Base-by-base conservation (phyloP, 2,797 vertebrate genomes). In the Alosa sapidissima region DNA sequence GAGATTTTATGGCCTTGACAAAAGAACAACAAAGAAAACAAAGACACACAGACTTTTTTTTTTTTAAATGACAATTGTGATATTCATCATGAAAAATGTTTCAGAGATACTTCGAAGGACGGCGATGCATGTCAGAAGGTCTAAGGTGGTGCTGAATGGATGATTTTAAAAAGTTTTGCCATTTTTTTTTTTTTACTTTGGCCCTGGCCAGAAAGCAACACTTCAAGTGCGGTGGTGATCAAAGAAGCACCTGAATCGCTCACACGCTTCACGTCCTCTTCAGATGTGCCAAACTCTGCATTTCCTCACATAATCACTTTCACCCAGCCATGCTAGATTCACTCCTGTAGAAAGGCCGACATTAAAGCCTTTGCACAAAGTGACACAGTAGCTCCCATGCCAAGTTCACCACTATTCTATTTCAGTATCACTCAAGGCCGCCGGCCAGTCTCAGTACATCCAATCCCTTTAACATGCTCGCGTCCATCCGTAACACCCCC, bases 61-160 rank as follows among this genome's bases (percentile, higher is more conserved):
- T n/a, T 62, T 62, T 62, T n/a, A 78, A 78, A 78, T 78, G 91
- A 95, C 91, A 91, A 94, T 92, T 91, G 89, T 86, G 86, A 91
- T 93, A 94, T 94, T 93, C 91, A 93, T 93, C 91, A 84, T 90
- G 87, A 89, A 89, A 83, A 89, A 93, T 91, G 90, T 93, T 92
- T 88, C 90, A 90, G 91, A 91, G 90, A 87, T 90, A 89, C 94
- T 93, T 91, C 92, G 92, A 92, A 93, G 93, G 93, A 91, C 92
- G 93, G 87, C 87, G 82, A 90, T 91, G 92, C 90, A 92, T 91
- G 91, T 92, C 89, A 81, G 86, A 91, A 83, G 87, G 88, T 90
- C 90, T 89, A 89, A 88, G 86, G 88, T 85, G 89, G 84, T 83
- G 62, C 1, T 88, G 86, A 81, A 58, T 81, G 84, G 83, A 82